Evolutionary conservation across 2,888 invertebrate genomes (phyloP).

Genomic region (Thymelicus sylvestris): DNA sequence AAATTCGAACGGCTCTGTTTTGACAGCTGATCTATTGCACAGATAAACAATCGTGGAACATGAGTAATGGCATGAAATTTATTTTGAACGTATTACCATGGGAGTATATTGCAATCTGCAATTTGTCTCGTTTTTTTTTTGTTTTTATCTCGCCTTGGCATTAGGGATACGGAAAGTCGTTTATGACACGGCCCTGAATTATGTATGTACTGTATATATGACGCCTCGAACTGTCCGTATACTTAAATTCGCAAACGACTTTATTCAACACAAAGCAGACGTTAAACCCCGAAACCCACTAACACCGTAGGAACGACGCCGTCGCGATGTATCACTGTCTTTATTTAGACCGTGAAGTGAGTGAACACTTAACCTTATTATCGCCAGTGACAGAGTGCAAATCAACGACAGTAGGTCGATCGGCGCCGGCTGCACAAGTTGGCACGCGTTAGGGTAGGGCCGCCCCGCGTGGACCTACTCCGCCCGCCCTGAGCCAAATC

Average conservation of each 20-base stretch:
- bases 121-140: neutral
- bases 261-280: neutral
- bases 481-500: slow-evolving; percentile 3
- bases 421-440: slow-evolving; percentile 12
- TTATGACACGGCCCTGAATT: neutral
- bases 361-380: slow-evolving; percentile 9
- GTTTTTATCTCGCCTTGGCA: neutral
- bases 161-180: neutral
- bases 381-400: slow-evolving; percentile 7
- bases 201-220: neutral
- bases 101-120: slow-evolving; percentile 4
- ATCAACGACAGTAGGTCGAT: neutral
- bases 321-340: neutral
- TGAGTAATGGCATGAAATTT: slow-evolving; percentile 33
- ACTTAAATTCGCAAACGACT: neutral
- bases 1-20: slow-evolving; percentile 58
- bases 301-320: neutral
- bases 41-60: slow-evolving; percentile 44
- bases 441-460: slow-evolving; percentile 16
- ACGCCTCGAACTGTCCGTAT: too few species aligned
- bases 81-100: slow-evolving; percentile 12
- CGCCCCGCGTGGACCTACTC: neutral
- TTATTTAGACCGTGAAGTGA: slow-evolving; percentile 1
- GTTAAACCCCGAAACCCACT: slow-evolving; percentile 4
- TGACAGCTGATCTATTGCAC: slow-evolving; percentile 65